Evolutionary conservation across 1,140 invertebrate species (phyloP).

Genomic region (Drosophila ogumai): DNA sequence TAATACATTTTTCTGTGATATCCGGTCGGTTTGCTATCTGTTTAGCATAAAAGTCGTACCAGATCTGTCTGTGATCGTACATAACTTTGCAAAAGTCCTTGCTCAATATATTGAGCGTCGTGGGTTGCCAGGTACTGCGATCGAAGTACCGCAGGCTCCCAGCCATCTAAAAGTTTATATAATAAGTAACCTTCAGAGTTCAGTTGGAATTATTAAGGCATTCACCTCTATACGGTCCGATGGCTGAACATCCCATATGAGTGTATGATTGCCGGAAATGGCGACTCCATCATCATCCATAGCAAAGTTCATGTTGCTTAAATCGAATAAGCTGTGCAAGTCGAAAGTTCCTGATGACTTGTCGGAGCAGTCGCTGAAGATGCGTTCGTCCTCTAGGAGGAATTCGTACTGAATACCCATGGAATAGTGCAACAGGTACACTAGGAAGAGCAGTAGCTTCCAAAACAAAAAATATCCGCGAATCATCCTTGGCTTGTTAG

Average conservation of each 20-base stretch:
- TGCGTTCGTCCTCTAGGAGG: neutral
- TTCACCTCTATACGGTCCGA: slow-evolving; percentile 15
- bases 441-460: neutral
- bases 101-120: slow-evolving; percentile 2
- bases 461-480: neutral
- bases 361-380: neutral
- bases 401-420: neutral
- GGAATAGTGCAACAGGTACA: neutral
- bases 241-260: neutral
- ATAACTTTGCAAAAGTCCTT: slow-evolving; percentile 5
- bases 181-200: too few relatives aligned
- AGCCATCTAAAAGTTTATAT: neutral
- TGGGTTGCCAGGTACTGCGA: slow-evolving; percentile 16
- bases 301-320: neutral
- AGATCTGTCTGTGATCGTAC: slow-evolving; percentile 6
- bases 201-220: too few relatives aligned
- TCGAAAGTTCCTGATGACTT: neutral
- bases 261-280: neutral
- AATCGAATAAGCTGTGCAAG: neutral
- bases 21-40: neutral
- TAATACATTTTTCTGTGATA: neutral
- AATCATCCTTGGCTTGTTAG: neutral
- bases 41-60: neutral
- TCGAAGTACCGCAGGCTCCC: slow-evolving; percentile 1
- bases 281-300: neutral